A percentile compares a stretch with the other conserved stretches of the same genome.
Conservation (phyloP, 2,797 vertebrate species). For the Arctocebus calabarensis region DNA sequence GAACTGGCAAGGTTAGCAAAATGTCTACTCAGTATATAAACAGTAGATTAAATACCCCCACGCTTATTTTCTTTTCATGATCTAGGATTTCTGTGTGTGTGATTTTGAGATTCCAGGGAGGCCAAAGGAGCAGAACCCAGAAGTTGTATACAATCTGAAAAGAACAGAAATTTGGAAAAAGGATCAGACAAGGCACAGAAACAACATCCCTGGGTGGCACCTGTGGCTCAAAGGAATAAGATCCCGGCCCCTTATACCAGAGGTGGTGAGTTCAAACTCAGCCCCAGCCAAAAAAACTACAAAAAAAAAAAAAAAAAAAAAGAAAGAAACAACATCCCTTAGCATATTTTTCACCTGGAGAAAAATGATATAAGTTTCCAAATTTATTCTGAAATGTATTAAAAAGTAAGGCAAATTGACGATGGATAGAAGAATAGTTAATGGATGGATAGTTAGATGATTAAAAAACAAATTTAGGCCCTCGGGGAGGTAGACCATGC, state of each 20-base stretch:
- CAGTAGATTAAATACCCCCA: neutral
- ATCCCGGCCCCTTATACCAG: no score
- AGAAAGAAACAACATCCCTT: neutral
- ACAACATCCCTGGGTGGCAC: neutral
- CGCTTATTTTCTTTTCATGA: neutral
- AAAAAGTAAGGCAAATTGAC: neutral
- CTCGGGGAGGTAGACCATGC: fast-evolving
- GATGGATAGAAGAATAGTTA: neutral
- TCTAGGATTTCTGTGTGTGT: neutral
- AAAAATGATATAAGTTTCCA: neutral
- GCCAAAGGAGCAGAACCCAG: neutral
- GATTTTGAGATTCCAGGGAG: neutral
- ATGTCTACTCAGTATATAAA: neutral
- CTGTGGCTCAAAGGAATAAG: no score
- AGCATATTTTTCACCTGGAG: neutral
- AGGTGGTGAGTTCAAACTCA: no score
- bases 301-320: no score
- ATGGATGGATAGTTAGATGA: neutral
- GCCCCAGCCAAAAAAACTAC: no score
- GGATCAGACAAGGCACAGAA: neutral
- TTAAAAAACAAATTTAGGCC: neutral
- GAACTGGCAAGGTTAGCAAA: neutral
- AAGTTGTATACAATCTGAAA: neutral
- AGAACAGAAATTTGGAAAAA: neutral
- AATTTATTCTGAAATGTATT: neutral